Base-by-base conservation (phyloP, 2,113 vertebrate genomes). In the Seriola dumerili region DNA sequence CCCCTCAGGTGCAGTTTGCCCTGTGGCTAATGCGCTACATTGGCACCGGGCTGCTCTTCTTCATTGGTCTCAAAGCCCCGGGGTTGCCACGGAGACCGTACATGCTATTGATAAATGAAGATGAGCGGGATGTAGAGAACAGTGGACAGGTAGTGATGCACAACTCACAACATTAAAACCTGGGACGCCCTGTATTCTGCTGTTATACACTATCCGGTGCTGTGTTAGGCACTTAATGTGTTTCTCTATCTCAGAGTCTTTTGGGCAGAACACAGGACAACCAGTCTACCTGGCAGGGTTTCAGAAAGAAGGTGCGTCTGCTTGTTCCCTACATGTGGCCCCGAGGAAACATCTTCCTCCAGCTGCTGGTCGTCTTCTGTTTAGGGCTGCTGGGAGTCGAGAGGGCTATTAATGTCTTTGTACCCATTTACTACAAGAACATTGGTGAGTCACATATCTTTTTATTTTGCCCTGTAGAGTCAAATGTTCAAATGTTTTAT, bases 311-410 rank as follows among this genome's bases (percentile, higher is more conserved):
- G 91, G 89, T 98, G 29, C 87, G 66, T 5, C 93, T 99, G 23
- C 94, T 99, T 29, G n/a, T 97, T 65, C 96, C 96, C 0, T 99
- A 99, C 89, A 93, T 99, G 94, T 99, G 98, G 98, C 98, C 98
- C 0, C 92, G 16, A 17, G 96, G 96, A 40, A 99, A 81, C 78
- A 13, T 86, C 4, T 13, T 90, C 8, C 96, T 99, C 50, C 98
- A 99, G 94, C 36, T 95, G 0, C 90, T 98, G 40, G 98, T 99
- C 66, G 21, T 99, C 48, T 90, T 99, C 88, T 99, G 98, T 83
- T 90, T 99, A 89, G 84, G 85, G 0, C 94, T 99, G 77, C 96
- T 99, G 91, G 98, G 93, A 10, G 8, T 95, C 17, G 98, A 99
- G 83, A 88, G 98, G 4, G 98, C 52, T 17, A 92, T 99, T 83